phyloP scores from a whole-genome alignment of 2,888 invertebrate species.

The Minunthozetes semirufus region DNA sequence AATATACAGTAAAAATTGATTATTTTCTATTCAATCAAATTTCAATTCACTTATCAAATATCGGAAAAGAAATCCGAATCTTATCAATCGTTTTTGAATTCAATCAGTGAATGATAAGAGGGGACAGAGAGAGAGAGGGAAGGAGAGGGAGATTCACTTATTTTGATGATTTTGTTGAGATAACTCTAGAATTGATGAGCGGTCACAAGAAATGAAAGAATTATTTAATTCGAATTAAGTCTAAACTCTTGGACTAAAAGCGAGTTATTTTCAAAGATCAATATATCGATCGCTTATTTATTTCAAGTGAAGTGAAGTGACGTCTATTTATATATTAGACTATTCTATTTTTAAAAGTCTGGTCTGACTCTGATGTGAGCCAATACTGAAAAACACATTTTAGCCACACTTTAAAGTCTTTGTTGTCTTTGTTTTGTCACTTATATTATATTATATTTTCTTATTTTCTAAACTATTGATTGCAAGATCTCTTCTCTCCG shows the following conservation, averaged over 20 bases:
- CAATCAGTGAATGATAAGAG: no score
- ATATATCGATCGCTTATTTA: constrained; percentile 30
- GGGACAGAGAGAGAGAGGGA: no score
- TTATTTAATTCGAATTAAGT: constrained; percentile 14
- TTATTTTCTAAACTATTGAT: constrained; percentile 12
- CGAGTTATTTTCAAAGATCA: constrained; percentile 8
- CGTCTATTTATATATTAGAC: constrained; percentile 26
- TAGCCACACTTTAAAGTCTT: constrained; percentile 19
- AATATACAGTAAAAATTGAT: no score
- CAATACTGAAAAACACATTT: constrained; percentile 17
- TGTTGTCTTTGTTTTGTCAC: constrained; percentile 1
- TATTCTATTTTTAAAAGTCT: neutral
- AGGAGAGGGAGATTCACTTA: no score
- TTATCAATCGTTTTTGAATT: no score
- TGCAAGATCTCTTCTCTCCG: constrained; percentile 2
- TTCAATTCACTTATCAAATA: no score
- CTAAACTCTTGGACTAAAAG: neutral
- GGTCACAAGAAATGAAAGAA: neutral
- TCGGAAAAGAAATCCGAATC: no score
- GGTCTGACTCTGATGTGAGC: neutral
- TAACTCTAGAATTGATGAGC: neutral
- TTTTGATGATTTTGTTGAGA: no score
- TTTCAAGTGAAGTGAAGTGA: constrained; percentile 25
- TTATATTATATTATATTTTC: constrained; percentile 28
- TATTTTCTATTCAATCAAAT: no score